These are phyloP conservation scores for Caenorhabditis virilis DNA, from an alignment of 2,888 invertebrate species.

Conservation along the genomic window DNA sequence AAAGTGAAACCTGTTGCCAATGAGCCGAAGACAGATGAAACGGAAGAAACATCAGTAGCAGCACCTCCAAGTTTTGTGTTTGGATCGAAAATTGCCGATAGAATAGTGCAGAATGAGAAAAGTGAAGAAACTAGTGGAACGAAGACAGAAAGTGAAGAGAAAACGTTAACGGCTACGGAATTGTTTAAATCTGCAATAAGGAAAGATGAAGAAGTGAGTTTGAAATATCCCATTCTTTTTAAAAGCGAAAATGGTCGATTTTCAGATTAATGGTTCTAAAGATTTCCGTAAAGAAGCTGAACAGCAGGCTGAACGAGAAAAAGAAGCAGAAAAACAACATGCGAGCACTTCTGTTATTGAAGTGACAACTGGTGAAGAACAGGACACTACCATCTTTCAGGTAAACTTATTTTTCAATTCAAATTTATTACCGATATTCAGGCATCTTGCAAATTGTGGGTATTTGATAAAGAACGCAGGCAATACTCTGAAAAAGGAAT, in stretches of 20 bases:
- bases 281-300: slow-evolving; percentile 33
- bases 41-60: background rate
- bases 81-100: slow-evolving; percentile 43
- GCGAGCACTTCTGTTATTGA: slow-evolving; percentile 47
- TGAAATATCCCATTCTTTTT: too few species aligned
- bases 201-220: slow-evolving; percentile 26
- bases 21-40: background rate
- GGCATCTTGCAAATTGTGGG: slow-evolving; percentile 63
- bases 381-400: slow-evolving; percentile 53
- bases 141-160: slow-evolving; percentile 10
- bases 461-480: slow-evolving; percentile 56
- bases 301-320: slow-evolving; percentile 33
- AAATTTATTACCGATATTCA: slow-evolving; percentile 25
- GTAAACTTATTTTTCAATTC: slow-evolving; percentile 16
- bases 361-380: slow-evolving; percentile 63
- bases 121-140: background rate
- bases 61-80: slow-evolving; percentile 42
- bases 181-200: slow-evolving; percentile 34
- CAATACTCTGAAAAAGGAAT: slow-evolving; percentile 61
- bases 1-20: slow-evolving; percentile 7
- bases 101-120: slow-evolving; percentile 33
- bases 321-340: slow-evolving; percentile 42
- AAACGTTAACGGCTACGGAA: slow-evolving; percentile 32
- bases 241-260: too few species aligned
- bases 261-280: slow-evolving; percentile 20